phyloP scores from a whole-genome alignment of 2,797 vertebrate genomes.

The Rallus crepitans region DNA sequence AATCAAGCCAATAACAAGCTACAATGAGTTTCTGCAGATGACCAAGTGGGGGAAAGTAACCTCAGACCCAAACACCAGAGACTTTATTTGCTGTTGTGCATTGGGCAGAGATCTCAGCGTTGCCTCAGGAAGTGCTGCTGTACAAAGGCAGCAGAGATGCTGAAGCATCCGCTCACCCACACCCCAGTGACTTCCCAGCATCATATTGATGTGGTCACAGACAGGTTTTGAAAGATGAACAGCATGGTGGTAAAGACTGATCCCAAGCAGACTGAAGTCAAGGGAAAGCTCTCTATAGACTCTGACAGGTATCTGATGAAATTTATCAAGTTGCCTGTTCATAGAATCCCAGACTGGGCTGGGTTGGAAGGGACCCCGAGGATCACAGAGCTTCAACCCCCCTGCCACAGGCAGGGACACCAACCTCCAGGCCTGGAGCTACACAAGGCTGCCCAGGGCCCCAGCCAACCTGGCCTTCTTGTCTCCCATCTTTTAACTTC shows the following conservation, averaged over 20 bases:
- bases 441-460: too few relatives aligned
- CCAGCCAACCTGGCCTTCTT: too few relatives aligned
- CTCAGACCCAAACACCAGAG: not conserved
- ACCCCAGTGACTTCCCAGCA: not conserved
- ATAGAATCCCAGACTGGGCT: too few relatives aligned
- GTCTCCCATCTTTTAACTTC: not conserved
- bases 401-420: too few relatives aligned
- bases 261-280: not conserved
- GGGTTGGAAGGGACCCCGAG: too few relatives aligned
- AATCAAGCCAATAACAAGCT: not conserved
- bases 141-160: not conserved
- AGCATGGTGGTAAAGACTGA: not conserved
- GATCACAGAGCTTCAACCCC: too few relatives aligned
- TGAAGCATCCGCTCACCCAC: not conserved
- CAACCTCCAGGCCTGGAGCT: too few relatives aligned
- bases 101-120: not conserved
- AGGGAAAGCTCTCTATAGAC: not conserved
- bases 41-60: not conserved
- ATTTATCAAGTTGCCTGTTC: not conserved
- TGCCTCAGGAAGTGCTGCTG: not conserved
- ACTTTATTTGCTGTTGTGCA: not conserved
- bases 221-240: not conserved
- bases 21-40: not conserved
- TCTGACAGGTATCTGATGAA: not conserved
- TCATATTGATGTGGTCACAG: rapidly evolving